Base-by-base conservation (phyloP, 2,888 invertebrate genomes). In the Drosophila mimica region DNA sequence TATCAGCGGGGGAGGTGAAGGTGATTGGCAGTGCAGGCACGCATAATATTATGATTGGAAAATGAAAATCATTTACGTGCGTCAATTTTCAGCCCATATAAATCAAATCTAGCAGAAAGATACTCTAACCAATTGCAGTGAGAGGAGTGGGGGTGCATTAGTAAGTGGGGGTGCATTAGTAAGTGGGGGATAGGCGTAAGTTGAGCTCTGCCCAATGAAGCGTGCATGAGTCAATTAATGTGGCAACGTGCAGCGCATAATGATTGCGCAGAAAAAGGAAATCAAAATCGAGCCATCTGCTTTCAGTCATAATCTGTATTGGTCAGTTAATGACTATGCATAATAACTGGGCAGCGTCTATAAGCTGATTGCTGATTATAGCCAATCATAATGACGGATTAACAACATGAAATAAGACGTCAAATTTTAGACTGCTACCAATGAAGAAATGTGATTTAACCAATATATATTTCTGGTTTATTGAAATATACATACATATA, bases 21-120 rank as follows among this genome's bases (percentile, higher is more conserved):
- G 25, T 58, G 68, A 86, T 85, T 88, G 70, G 77, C 72, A 87
- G 81, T 87, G 83, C 83, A 77, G 74, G 81, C 86, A 87, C 86
- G 87, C 81, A 61, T 88, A 78, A 78, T 84, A 75, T 89, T 89
- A 84, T 90, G 86, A 90, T 89, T 90, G 90, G 82, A 88, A 89
- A 89, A 88, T 89, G 79, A 88, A 88, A 89, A 81, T 82, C 79
- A 88, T 88, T 88, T 89, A 88, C 88, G 89, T 89, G 86, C 74
- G 83, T 76, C 86, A 89, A 89, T 89, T 88, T 76, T 75, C 79
- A 73, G 74, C 65, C 73, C 81, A 88, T 85, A 78, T 83, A 81
- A 81, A 83, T 75, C 74, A 83, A 79, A 87, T 87, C 85, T 83
- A 81, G 73, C 82, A 79, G 74, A 83, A 84, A 74, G 59, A 65